Conservation (phyloP, 2,113 vertebrate species). For the Charina bottae region DNA sequence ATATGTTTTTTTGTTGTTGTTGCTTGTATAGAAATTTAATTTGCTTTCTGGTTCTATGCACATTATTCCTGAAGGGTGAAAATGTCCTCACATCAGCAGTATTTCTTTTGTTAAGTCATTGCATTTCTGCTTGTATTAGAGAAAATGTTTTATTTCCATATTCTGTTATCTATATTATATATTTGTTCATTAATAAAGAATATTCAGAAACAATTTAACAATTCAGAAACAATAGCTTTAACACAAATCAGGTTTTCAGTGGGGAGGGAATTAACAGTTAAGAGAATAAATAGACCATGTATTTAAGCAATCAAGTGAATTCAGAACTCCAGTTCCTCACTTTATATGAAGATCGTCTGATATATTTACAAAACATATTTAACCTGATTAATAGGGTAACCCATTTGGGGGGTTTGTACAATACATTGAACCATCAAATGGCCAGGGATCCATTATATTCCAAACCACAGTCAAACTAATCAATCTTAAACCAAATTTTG, state of each 20-base stretch:
- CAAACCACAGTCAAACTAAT: background rate
- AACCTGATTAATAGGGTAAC: background rate
- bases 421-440: background rate
- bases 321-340: background rate
- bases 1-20: slow-evolving; percentile 16
- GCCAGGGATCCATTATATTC: background rate
- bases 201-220: background rate
- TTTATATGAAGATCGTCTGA: background rate
- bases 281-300: background rate
- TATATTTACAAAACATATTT: background rate
- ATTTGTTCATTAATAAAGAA: background rate
- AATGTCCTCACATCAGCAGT: accelerated
- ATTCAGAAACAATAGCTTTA: background rate
- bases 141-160: background rate
- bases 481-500: background rate
- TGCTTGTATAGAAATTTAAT: background rate
- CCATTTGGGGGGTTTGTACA: background rate
- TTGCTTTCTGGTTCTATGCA: background rate
- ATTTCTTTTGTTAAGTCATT: background rate
- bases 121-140: background rate
- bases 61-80: background rate
- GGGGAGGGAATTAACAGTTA: background rate
- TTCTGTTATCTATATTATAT: background rate
- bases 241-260: background rate
- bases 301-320: background rate